Evolutionary conservation across 2,888 invertebrate species (phyloP).

Genomic region (Sphaeridia pumilis): DNA sequence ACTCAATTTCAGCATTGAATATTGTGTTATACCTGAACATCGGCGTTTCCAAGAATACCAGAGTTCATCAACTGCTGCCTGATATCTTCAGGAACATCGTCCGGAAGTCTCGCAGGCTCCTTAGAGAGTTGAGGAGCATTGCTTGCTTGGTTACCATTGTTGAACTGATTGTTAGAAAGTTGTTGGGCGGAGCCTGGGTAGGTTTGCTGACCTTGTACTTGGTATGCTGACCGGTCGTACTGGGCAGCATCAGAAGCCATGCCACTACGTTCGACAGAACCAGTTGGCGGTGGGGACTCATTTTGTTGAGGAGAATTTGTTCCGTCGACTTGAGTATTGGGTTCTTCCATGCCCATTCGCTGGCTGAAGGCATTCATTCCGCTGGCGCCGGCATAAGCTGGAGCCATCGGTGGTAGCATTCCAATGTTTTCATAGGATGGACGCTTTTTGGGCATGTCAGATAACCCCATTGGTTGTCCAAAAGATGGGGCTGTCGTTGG

Average conservation of each 20-base stretch:
- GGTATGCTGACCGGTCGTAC: neutral
- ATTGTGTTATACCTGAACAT: conserved; percentile 55
- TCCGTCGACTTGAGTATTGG: conserved; percentile 3
- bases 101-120: conserved; percentile 47
- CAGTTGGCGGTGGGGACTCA: neutral
- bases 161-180: conserved; percentile 7
- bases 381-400: conserved; percentile 5
- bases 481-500: neutral
- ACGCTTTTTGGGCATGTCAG: neutral
- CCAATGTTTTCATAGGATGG: conserved; percentile 12
- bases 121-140: neutral
- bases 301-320: neutral
- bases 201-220: neutral
- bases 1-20: no score
- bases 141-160: neutral
- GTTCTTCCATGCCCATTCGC: conserved; percentile 13
- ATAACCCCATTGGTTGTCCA: neutral
- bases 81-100: conserved; percentile 78
- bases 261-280: neutral
- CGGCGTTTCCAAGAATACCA: conserved; percentile 74
- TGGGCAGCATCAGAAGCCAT: neutral
- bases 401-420: conserved; percentile 6
- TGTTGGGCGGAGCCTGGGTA: conserved; percentile 4
- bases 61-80: conserved; percentile 69
- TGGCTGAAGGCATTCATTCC: conserved; percentile 7